A percentile compares a stretch with the other conserved stretches of the same genome.
phyloP scores from a whole-genome alignment of 1,140 invertebrate genomes.

The Hormaphis cornu region DNA sequence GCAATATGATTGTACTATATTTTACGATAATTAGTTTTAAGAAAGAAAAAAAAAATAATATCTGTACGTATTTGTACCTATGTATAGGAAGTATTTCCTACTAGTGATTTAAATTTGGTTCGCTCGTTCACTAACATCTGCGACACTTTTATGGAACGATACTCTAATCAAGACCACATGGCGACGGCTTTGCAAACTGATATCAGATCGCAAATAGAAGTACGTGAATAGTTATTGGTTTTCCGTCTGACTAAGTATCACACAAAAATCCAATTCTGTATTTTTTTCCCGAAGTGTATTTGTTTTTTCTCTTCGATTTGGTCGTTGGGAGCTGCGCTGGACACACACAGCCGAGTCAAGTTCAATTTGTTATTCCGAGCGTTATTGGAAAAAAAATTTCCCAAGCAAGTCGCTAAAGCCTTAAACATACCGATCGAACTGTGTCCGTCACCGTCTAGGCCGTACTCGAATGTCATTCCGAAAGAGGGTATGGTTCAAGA shows the following conservation, averaged over 20 bases:
- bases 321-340: constrained; percentile 75
- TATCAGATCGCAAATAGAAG: constrained; percentile 64
- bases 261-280: neutral
- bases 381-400: constrained; percentile 66
- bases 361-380: constrained; percentile 74
- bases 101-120: constrained; percentile 74
- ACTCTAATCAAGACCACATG: constrained; percentile 64
- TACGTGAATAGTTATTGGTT: constrained; percentile 37
- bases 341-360: constrained; percentile 57
- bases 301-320: constrained; percentile 89
- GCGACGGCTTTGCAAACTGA: constrained; percentile 61
- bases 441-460: constrained; percentile 51
- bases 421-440: constrained; percentile 45
- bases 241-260: neutral
- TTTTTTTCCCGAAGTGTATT: constrained; percentile 56
- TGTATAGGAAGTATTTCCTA: constrained; percentile 79
- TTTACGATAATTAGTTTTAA: neutral
- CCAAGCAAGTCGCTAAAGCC: constrained; percentile 45
- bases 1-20: neutral
- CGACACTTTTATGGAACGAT: constrained; percentile 81
- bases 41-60: neutral
- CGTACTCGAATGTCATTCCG: constrained; percentile 69
- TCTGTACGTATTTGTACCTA: constrained; percentile 26
- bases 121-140: constrained; percentile 74
- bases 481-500: constrained; percentile 73